These are phyloP conservation scores for Scotopteryx bipunctaria DNA, from an alignment of 2,888 invertebrate species.

Conservation along the genomic window DNA sequence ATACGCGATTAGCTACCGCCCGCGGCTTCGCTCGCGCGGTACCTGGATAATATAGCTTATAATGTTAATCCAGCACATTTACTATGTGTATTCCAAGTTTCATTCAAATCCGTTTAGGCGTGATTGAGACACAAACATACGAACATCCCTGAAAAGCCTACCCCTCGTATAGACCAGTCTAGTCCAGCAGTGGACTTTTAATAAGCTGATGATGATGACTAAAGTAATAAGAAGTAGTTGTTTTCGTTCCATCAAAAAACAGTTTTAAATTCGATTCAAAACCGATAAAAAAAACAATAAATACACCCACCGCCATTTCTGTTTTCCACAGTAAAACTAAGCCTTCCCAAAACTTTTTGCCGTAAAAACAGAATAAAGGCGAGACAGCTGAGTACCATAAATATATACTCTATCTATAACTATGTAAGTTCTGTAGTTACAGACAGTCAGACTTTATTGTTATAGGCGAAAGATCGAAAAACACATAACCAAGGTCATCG, in stretches of 20 bases:
- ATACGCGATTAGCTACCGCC: neutral
- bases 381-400: neutral
- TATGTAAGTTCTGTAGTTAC: neutral
- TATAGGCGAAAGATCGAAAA: neutral
- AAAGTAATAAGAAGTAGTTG: no score
- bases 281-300: neutral
- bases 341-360: constrained; percentile 5
- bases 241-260: neutral
- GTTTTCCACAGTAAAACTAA: neutral
- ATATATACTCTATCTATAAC: no score
- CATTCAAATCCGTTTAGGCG: no score
- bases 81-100: no score
- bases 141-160: no score
- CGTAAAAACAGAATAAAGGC: constrained; percentile 18
- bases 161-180: no score
- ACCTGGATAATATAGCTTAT: no score
- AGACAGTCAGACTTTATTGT: constrained; percentile 20
- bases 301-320: neutral
- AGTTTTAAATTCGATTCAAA: neutral
- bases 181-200: neutral
- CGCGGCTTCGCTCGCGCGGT: no score
- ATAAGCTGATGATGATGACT: no score
- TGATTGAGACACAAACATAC: no score
- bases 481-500: no score
- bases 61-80: no score